Evolutionary conservation across 2,888 invertebrate genomes (phyloP), one percentile per base, ranked within the genome.

Genomic region (Conistra vaccinii): DNA sequence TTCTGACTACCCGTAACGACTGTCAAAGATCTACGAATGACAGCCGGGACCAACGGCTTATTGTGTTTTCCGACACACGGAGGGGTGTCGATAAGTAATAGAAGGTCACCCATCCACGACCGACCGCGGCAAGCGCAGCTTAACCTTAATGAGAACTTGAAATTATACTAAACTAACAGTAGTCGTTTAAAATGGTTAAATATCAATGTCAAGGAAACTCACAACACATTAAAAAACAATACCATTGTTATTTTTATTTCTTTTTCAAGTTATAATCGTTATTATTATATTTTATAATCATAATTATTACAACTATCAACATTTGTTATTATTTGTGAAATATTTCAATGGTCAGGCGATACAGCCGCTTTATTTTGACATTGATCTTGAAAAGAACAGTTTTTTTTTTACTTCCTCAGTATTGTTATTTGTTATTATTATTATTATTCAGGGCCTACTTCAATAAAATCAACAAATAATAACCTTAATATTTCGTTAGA

Each of bases 311-410:
- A 29, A 72, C 48, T 26, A 61, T n/a, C 1, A 51, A 66, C 39
- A 26, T 35, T 35, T 51, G 20, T 17, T 73, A 61, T 55, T 73
- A 71, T 58, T 48, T 53, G 20, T 58, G 5, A 48, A 73, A 81
- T 35, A 66, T 57, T 61, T 51, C 17, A 26, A 73, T 42, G 3
- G 35, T 42, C 45, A 39, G 5, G 63, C 45, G 51, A 39, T 32
- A 48, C 12, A 10, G 20, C 3, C 1, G 12, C 58, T 72, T 48
- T n/a, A 75, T 75, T 48, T 57, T 29, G 14, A 57, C 51, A n/a
- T 72, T 77, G 80, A 63, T 39, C 73, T 80, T 80, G 62, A 80
- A 45, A 39, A 23, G 35, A 35, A 39, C n/a, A 2, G n/a, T 9
- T 65, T 61, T n/a, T 35, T 60, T 51, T 65, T 77, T 45, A 69